These are phyloP conservation scores for Nesogale talazaci DNA, from an alignment of 2,113 vertebrate species.

Conservation along the genomic window DNA sequence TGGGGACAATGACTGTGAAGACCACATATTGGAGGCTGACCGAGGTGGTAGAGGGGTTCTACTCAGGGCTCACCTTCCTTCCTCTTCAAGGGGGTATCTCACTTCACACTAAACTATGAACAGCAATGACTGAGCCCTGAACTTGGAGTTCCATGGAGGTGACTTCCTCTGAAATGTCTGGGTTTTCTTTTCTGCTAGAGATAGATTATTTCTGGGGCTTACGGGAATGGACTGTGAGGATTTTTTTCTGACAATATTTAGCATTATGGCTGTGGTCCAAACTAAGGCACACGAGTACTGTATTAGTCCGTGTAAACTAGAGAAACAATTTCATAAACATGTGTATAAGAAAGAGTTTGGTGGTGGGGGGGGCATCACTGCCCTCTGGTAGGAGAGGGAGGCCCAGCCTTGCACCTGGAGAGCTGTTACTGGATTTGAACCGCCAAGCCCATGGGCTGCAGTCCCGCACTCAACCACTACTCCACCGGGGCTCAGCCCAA, in stretches of 20 bases:
- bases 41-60: background rate
- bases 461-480: too few species aligned
- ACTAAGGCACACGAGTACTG: background rate
- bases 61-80: background rate
- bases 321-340: too few species aligned
- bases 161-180: background rate
- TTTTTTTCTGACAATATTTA: background rate
- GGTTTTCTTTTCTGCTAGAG: background rate
- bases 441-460: too few species aligned
- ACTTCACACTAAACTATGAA: background rate
- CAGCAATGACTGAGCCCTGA: background rate
- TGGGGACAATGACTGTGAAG: conserved; percentile 16
- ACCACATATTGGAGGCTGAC: background rate
- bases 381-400: too few species aligned
- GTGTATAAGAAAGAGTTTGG: too few species aligned
- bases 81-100: background rate
- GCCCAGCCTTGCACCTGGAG: too few species aligned
- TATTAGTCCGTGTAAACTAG: too few species aligned
- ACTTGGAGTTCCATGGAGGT: background rate
- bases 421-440: too few species aligned
- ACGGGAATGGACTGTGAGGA: background rate
- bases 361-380: too few species aligned
- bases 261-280: background rate
- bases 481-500: too few species aligned
- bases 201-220: background rate